phyloP scores from a whole-genome alignment of 2,797 vertebrate genomes.

The Neomorphus geoffroyi region DNA sequence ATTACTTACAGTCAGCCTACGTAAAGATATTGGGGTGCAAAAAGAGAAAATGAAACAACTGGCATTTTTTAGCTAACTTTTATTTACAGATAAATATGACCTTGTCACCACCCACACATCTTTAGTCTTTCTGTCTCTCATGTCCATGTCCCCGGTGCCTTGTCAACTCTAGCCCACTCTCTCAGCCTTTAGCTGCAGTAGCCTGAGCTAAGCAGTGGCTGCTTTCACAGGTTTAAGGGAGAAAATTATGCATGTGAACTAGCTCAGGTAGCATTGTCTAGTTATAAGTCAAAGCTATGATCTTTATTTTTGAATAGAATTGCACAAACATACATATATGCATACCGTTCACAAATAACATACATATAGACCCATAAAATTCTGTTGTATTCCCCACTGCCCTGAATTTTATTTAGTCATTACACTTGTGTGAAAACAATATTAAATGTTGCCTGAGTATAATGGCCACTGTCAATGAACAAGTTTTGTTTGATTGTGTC shows the following conservation, averaged over 20 bases:
- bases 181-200: neutral
- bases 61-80: conserved; percentile 12
- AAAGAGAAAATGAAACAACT: neutral
- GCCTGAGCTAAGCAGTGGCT: neutral
- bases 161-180: neutral
- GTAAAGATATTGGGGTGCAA: neutral
- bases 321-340: neutral
- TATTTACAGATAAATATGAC: neutral
- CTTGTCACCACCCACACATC: neutral
- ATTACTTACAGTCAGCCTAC: neutral
- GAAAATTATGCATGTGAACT: neutral
- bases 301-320: neutral
- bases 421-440: neutral
- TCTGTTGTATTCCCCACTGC: neutral
- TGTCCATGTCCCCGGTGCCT: accelerated
- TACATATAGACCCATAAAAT: neutral
- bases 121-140: neutral
- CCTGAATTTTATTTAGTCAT: neutral
- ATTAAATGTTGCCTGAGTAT: neutral
- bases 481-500: neutral
- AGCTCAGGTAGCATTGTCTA: neutral
- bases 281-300: neutral
- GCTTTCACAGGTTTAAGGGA: neutral
- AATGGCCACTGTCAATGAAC: neutral
- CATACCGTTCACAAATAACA: neutral